phyloP scores from a whole-genome alignment of 2,888 invertebrate genomes.

The Euproctis similis region DNA sequence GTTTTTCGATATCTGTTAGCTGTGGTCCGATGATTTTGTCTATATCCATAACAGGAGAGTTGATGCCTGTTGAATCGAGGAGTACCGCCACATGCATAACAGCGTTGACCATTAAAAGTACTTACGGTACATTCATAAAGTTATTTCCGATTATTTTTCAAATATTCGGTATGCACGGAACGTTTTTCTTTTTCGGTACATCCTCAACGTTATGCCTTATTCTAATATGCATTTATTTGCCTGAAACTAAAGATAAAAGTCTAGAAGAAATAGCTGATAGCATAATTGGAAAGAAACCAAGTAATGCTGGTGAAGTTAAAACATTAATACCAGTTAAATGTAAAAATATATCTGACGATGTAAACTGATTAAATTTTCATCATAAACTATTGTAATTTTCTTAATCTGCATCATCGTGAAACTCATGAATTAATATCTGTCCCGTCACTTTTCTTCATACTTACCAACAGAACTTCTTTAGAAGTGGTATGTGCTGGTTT shows the following conservation, averaged over 20 bases:
- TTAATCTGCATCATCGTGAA: too few species aligned
- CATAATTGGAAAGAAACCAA: neutral
- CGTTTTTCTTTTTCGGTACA: constrained; percentile 1
- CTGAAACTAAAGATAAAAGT: constrained; percentile 2
- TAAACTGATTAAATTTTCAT: too few species aligned
- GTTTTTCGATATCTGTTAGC: constrained; percentile 19
- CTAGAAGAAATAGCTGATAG: constrained; percentile 2
- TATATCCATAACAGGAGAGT: constrained; percentile 21
- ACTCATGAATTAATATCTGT: too few species aligned
- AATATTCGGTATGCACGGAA: constrained; percentile 4
- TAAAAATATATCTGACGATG: too few species aligned
- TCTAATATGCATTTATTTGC: constrained; percentile 1
- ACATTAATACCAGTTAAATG: neutral
- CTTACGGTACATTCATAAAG: constrained; percentile 20
- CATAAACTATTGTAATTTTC: too few species aligned
- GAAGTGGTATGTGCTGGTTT: too few species aligned
- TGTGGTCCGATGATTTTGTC: constrained; percentile 31
- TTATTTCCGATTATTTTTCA: constrained; percentile 20
- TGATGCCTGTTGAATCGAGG: constrained; percentile 21
- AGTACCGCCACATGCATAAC: constrained; percentile 8
- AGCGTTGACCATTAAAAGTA: constrained; percentile 11
- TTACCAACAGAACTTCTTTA: too few species aligned
- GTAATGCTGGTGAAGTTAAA: neutral
- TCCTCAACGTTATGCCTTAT: neutral
- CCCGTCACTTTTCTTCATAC: too few species aligned